Evolutionary conservation across 1,140 invertebrate genomes (phyloP).

Genomic region (Nasonia vitripennis): DNA sequence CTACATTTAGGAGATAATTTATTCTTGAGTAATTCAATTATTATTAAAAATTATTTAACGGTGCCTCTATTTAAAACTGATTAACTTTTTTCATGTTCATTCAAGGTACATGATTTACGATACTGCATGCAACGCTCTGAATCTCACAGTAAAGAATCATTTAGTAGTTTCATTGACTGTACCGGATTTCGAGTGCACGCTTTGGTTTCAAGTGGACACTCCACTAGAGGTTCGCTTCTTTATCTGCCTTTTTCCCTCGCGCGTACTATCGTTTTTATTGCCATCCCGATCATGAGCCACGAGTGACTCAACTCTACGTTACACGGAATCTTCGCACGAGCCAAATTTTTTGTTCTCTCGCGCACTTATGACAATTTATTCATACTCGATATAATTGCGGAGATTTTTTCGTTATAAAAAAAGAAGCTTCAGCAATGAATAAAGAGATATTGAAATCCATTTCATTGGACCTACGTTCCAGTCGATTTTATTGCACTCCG

Average conservation of each 20-base stretch:
- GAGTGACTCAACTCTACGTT: slow-evolving; percentile 9
- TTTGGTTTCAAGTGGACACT: slow-evolving; percentile 63
- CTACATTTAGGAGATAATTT: too few relatives aligned
- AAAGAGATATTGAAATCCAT: too few relatives aligned
- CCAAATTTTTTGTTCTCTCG: slow-evolving; percentile 20
- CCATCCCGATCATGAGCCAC: neutral
- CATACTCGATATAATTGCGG: too few relatives aligned
- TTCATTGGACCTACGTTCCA: neutral
- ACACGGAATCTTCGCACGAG: slow-evolving; percentile 25
- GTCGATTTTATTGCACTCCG: neutral
- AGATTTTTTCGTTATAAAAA: neutral
- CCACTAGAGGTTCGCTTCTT: slow-evolving; percentile 63
- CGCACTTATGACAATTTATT: neutral
- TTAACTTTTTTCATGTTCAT: neutral
- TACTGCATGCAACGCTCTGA: neutral
- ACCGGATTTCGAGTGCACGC: slow-evolving; percentile 42
- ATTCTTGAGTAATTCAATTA: too few relatives aligned
- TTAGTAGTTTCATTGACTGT: slow-evolving; percentile 14
- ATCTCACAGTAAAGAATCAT: neutral
- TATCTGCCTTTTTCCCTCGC: slow-evolving; percentile 45
- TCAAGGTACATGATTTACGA: neutral
- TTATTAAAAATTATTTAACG: too few relatives aligned
- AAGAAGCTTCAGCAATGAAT: too few relatives aligned
- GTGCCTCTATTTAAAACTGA: too few relatives aligned
- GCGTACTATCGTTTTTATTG: slow-evolving; percentile 40